Evolutionary conservation across 2,888 invertebrate species (phyloP), one percentile per base, ranked within the genome.

Genomic region (Pristionchus mayeri): DNA sequence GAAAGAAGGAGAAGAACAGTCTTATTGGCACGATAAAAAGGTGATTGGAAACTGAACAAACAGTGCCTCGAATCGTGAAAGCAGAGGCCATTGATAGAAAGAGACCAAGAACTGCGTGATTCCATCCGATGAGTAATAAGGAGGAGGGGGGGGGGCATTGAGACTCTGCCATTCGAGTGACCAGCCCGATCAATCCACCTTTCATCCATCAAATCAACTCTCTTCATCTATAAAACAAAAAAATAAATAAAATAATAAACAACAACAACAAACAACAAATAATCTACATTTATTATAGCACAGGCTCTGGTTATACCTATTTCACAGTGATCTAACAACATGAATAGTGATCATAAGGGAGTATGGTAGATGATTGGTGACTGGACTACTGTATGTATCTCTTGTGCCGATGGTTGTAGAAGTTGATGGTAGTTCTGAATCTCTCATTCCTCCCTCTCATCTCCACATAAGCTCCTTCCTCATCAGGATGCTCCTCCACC

Each of bases 351-450:
- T n/a, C n/a, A n/a, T n/a, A n/a, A 57, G 24, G 57, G 57, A 24
- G 9, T 24, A 57, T 24, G 24, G 57, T 57, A 57, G 21, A 11
- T 60, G 7, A 30, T 27, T 21, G n/a, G 54, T 54, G 6, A 4
- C n/a, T 54, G 9, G 54, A 21, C 30, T 37, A 37, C n/a, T 67
- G 37, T 18, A 67, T 67, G 27, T 37, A 67, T 40, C 40, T 34
- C 67, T 37, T 67, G 6, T 37, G 37, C n/a, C 67, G 16, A 40
- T 67, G 67, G 37, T 67, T 67, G 18, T 48, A 76, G 76, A 76
- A 76, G 44, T 76, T n/a, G 16, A 76, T 76, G 44, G 76, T 76
- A 4, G 76, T 76, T n/a, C 76, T 44, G 76, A 16, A 76, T 48
- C 76, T n/a, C 18, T 76, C 48, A 24, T 48, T 76, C 18, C 24